phyloP scores from a whole-genome alignment of 2,797 vertebrate genomes.

The Pseudochirops cupreus region DNA sequence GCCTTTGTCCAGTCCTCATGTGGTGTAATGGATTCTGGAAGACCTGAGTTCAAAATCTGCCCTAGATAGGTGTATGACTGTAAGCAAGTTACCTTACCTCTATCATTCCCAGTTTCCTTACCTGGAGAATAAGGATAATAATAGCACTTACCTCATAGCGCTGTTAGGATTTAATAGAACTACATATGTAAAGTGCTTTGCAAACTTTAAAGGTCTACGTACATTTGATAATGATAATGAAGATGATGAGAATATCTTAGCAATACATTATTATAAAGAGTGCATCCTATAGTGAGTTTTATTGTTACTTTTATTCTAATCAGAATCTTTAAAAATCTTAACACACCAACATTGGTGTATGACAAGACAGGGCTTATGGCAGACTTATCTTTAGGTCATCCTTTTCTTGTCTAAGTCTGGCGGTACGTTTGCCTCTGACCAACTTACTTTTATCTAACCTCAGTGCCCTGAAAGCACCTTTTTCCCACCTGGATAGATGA shows the following conservation, averaged over 20 bases:
- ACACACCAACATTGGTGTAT: conserved; percentile 21
- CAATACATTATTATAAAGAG: not conserved
- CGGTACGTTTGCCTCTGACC: not conserved
- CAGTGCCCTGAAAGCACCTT: conserved; percentile 30
- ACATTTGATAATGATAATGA: not conserved
- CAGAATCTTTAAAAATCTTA: conserved; percentile 39
- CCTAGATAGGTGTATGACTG: not conserved
- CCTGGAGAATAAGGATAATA: not conserved
- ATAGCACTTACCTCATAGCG: not conserved
- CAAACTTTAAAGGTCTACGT: not conserved
- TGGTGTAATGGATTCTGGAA: not conserved
- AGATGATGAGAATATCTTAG: not conserved
- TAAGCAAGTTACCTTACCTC: not conserved
- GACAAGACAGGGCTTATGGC: conserved; percentile 3
- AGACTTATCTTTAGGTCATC: conserved; percentile 26
- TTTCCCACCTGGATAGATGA: conserved; percentile 67
- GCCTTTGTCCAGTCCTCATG: not conserved
- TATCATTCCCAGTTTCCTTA: not conserved
- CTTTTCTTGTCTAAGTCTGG: conserved; percentile 41
- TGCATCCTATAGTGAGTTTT: not conserved
- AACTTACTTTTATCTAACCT: conserved; percentile 47
- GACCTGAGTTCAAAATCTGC: not conserved
- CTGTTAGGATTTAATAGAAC: not conserved
- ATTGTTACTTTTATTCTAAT: conserved; percentile 8
- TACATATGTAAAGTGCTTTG: not conserved